Evolutionary conservation across 2,797 vertebrate species (phyloP), one percentile per base, ranked within the genome.

Genomic region (Rhynchonycteris naso): DNA sequence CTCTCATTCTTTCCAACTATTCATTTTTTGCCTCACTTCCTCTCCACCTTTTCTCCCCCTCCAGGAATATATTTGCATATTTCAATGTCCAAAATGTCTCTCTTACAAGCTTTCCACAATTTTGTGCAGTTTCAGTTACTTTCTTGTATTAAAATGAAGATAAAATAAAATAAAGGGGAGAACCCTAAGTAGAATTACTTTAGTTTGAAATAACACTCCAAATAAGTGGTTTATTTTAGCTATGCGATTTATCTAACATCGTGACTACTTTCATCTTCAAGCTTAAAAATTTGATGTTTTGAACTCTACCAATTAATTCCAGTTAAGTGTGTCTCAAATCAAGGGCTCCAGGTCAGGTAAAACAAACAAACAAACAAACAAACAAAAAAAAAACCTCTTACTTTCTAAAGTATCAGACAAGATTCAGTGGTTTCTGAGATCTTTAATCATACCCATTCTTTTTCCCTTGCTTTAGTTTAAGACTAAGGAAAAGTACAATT

Each of bases 251-350:
- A 13, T 59, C 26, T 66, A 71, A 43, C 6, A 22, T 47, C 59
- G 50, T 38, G 19, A 80, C 19, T 43, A 33, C 65, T 86, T 86
- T 86, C 13, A 82, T 18, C 54, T 65, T 71, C 22, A 2, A 13
- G 47, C 18, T 81, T 10, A 58, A 78, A 88, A 81, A 71, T 75
- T 56, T 89, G 16, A 69, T 50, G 30, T 69, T 96, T 75, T 69
- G 68, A 94, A 89, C 30, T 61, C 76, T 87, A 83, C 14, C 35
- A 91, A 14, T 79, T 91, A 91, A 14, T 79, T 91, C 50, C 22
- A 50, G 16, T 50, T 76, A 65, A 71, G 26, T 71, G 10, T 30
- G 8, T 84, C 59, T 84, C 61, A 63, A 50, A 68, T 59, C 52
- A 43, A 80, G 35, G 2, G 24, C n/a, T 50, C 33, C 21, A 38